phyloP scores from a whole-genome alignment of 2,113 vertebrate species.

The Epinephelus lanceolatus region DNA sequence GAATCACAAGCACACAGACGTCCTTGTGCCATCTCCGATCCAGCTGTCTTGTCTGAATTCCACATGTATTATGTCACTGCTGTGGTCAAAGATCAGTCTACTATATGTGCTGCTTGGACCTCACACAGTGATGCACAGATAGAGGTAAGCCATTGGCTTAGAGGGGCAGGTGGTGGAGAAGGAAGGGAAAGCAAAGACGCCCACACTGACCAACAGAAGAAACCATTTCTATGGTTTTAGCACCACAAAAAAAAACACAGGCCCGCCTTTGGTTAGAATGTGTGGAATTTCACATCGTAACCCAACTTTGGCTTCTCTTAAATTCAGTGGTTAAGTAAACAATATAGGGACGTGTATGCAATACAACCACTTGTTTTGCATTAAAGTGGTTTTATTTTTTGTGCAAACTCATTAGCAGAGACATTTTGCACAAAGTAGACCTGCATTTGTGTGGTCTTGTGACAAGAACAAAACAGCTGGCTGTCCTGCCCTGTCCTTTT shows the following conservation, averaged over 20 bases:
- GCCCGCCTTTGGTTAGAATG: constrained; percentile 47
- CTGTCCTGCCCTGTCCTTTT: too few species aligned
- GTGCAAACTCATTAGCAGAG: not conserved
- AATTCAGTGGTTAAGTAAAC: not conserved
- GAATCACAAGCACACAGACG: constrained; percentile 43
- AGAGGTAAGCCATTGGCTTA: not conserved
- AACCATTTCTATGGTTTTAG: constrained; percentile 19
- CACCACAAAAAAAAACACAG: constrained; percentile 39
- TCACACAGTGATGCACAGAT: not conserved
- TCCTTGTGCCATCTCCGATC: constrained; percentile 51
- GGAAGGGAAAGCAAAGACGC: constrained; percentile 18
- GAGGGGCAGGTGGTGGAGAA: not conserved
- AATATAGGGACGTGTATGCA: not conserved
- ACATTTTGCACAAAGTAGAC: not conserved
- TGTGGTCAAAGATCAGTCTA: constrained; percentile 26
- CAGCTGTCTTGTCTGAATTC: constrained; percentile 59
- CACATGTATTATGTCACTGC: constrained; percentile 19
- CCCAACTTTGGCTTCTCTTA: constrained; percentile 1
- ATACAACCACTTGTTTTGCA: not conserved
- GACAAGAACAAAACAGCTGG: not conserved
- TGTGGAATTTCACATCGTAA: constrained; percentile 65
- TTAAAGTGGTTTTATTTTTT: not conserved
- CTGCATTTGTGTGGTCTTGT: not conserved
- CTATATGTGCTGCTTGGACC: constrained; percentile 3
- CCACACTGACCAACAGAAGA: not conserved